Evolutionary conservation across 2,797 vertebrate species (phyloP), one percentile per base, ranked within the genome.

Genomic region (Chelonia mydas): DNA sequence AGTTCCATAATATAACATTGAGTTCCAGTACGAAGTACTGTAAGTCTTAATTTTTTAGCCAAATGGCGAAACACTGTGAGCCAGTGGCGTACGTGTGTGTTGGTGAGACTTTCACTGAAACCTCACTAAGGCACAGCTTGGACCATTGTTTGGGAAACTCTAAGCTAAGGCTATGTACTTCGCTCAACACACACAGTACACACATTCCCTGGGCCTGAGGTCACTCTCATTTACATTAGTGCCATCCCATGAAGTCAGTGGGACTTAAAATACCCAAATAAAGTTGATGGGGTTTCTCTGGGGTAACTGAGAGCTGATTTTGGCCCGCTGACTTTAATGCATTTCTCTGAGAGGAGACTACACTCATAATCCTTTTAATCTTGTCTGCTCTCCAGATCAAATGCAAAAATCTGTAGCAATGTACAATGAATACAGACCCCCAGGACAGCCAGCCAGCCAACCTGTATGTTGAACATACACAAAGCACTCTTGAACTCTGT

Each of bases 211-310:
- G 49, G 59, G 55, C 74, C 54, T 33, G 47, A 55, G 0, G 0
- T 27, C 3, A 15, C 57, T 88, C 51, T 85, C 31, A 72, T 37
- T 84, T 81, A 23, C 23, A 49, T 41, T 81, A 27, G 10, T 4
- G 1, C 12, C 37, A 28, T 79, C 31, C 81, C 28, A 37, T 3
- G 41, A 12, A 61, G 10, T 54, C 49, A 81, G 54, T 0, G 0
- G 23, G 1, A 33, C 76, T 65, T 33, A 4, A 77, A 0, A 4
- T 12, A 4, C 5, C 0, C 0, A 81, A 88, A 31, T 0, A 0
- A 83, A 87, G 91, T 0, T 0, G 13, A 76, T 5, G 21, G 59
- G 78, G 27, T 57, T 95, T 37, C 3, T 5, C 27, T 47, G 41
- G 51, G 16, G 80, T 37, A 6, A 59, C 47, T 61, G 37, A 76